phyloP scores from a whole-genome alignment of 2,113 vertebrate genomes.

The Melanotaenia duboulayi region DNA sequence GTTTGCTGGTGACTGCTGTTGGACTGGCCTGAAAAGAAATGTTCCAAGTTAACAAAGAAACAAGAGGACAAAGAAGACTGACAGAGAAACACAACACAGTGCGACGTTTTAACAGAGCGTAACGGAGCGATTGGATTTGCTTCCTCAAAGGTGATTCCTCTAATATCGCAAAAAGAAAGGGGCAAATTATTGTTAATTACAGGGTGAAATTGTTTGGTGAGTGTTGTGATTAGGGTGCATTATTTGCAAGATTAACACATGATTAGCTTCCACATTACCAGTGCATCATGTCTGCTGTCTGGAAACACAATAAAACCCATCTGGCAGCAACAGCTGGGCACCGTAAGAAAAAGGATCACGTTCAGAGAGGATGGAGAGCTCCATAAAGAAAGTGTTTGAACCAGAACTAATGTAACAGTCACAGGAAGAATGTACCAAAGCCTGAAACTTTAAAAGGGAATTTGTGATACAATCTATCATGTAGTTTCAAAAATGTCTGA shows the following conservation, averaged over 20 bases:
- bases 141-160: slow-evolving; percentile 88
- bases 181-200: slow-evolving; percentile 94
- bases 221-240: slow-evolving; percentile 90
- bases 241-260: slow-evolving; percentile 92
- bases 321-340: slow-evolving; percentile 42
- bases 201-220: slow-evolving; percentile 94
- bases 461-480: neutral
- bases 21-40: slow-evolving; percentile 69
- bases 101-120: slow-evolving; percentile 81
- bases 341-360: neutral
- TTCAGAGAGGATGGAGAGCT: neutral
- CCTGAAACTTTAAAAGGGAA: neutral
- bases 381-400: neutral
- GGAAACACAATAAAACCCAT: slow-evolving; percentile 56
- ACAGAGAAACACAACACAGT: slow-evolving; percentile 24
- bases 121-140: slow-evolving; percentile 88
- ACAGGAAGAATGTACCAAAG: neutral
- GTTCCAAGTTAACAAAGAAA: slow-evolving; percentile 49
- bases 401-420: neutral
- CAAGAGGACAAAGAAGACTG: slow-evolving; percentile 4
- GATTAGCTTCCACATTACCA: slow-evolving; percentile 87
- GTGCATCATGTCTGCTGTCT: slow-evolving; percentile 84
- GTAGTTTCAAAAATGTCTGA: neutral
- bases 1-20: slow-evolving; percentile 86
- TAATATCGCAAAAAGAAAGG: slow-evolving; percentile 88